Evolutionary conservation across 2,113 vertebrate species (phyloP), one percentile per base, ranked within the genome.

Genomic region (Danionella cerebrum): DNA sequence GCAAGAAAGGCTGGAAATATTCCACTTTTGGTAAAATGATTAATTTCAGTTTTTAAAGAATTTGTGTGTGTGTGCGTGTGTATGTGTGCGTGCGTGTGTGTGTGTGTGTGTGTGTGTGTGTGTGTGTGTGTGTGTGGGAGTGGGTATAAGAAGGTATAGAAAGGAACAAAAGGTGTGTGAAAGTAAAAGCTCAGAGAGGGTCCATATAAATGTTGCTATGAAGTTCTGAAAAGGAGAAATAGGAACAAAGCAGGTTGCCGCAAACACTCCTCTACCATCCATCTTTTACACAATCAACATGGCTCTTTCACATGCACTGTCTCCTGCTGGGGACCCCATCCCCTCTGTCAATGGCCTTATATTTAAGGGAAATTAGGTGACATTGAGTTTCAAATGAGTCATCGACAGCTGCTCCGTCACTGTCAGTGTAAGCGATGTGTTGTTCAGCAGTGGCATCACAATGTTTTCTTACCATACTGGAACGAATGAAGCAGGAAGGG

Each of bases 361-460:
- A 63, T 74, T 64, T 71, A 57, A 66, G 54, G 79, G 76, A 84
- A 84, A 82, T 78, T 62, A 78, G 72, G 68, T 68, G 67, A 79
- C 81, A 84, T 84, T 83, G 67, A 79, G 66, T 83, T 84, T 84
- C 41, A 83, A 84, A 85, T 80, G 67, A 83, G 69, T 65, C 69
- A 47, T 36, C 62, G 52, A 70, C 45, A 81, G 70, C 73, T 75
- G 16, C 71, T 86, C 52, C 45, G 48, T 83, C 82, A 79, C 74
- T 80, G 80, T 79, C 80, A 51, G 48, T 33, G 18, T 42, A 38
- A 39, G 33, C 51, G n/a, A 39, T 48, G 58, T n/a, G n/a, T 16
- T 35, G 50, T 35, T 22, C 31, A 14, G 58, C 6, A 9, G 36
- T 13, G 31, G 53, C 45, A 62, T 48, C 60, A 72, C 60, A 60